Conservation (phyloP, 1,140 invertebrate genomes). For the Calliopsis andreniformis region DNA sequence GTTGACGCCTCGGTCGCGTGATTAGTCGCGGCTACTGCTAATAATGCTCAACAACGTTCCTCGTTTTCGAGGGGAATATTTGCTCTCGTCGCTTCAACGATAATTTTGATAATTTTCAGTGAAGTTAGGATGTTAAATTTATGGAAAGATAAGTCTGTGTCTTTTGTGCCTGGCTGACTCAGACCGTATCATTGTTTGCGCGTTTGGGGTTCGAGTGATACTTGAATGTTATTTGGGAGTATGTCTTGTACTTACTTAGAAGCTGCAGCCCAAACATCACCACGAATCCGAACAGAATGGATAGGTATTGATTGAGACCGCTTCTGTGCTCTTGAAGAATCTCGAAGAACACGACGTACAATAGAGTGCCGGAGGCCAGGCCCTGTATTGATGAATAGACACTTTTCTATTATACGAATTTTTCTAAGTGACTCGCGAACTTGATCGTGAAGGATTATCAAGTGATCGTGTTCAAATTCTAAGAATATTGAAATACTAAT, state of each 20-base stretch:
- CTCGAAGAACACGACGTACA: conserved; percentile 88
- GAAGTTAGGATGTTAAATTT: no score
- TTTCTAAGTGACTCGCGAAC: no score
- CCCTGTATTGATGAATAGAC: conserved; percentile 78
- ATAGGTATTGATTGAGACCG: conserved; percentile 75
- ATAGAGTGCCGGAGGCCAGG: conserved; percentile 84
- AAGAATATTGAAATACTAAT: no score
- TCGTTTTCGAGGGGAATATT: no score
- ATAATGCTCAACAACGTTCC: background rate
- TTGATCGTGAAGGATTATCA: no score
- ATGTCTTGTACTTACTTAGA: conserved; percentile 73
- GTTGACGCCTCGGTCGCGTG: background rate
- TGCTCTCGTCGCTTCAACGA: no score
- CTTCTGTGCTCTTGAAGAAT: conserved; percentile 83
- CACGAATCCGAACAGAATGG: conserved; percentile 77
- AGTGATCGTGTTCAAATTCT: no score
- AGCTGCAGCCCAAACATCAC: conserved; percentile 78
- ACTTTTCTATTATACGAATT: no score
- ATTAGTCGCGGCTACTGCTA: background rate
- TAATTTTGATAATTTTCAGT: no score
- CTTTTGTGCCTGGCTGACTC: no score
- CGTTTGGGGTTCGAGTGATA: background rate
- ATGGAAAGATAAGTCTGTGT: no score
- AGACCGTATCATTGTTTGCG: no score
- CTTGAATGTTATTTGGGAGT: background rate